These are phyloP conservation scores for Macrotrachela quadricornifera DNA, from an alignment of 1,140 invertebrate genomes.

Conservation along the genomic window DNA sequence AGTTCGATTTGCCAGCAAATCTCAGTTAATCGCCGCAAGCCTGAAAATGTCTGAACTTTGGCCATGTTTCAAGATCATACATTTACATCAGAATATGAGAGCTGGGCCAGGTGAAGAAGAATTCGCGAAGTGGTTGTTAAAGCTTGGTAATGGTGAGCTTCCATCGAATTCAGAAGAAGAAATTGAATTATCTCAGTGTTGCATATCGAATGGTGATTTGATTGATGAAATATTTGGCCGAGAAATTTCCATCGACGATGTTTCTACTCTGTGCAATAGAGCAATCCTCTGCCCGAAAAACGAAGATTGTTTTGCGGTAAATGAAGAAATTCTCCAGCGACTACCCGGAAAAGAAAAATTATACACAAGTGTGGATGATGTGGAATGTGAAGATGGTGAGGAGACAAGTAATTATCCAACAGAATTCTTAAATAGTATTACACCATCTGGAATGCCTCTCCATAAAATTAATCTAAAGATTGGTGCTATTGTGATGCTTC, in stretches of 20 bases:
- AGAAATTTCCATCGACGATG: too few species aligned
- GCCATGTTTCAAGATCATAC: constrained; percentile 9
- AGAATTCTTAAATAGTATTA: constrained; percentile 24
- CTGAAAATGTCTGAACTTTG: constrained; percentile 15
- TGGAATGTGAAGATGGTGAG: constrained; percentile 11
- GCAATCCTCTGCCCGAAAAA: too few species aligned
- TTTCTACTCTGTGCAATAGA: too few species aligned
- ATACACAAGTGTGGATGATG: constrained; percentile 10
- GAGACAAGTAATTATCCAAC: constrained; percentile 14
- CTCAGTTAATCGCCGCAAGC: constrained; percentile 12
- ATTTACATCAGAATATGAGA: constrained; percentile 14
- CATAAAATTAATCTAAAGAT: constrained; percentile 25
- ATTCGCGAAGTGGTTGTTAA: constrained; percentile 12
- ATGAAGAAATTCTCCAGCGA: constrained; percentile 10
- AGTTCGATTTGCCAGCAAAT: constrained; percentile 9
- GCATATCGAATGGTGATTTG: too few species aligned
- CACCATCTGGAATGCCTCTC: constrained; percentile 20
- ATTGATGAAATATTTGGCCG: too few species aligned
- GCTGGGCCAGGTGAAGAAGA: constrained; percentile 7
- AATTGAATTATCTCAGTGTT: too few species aligned
- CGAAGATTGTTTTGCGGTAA: too few species aligned
- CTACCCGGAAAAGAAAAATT: constrained; percentile 4
- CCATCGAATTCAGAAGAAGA: too few species aligned
- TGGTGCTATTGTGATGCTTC: constrained; percentile 21
- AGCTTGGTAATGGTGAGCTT: constrained; percentile 14